phyloP scores from a whole-genome alignment of 2,797 vertebrate genomes.

The Gephyroberyx darwinii region DNA sequence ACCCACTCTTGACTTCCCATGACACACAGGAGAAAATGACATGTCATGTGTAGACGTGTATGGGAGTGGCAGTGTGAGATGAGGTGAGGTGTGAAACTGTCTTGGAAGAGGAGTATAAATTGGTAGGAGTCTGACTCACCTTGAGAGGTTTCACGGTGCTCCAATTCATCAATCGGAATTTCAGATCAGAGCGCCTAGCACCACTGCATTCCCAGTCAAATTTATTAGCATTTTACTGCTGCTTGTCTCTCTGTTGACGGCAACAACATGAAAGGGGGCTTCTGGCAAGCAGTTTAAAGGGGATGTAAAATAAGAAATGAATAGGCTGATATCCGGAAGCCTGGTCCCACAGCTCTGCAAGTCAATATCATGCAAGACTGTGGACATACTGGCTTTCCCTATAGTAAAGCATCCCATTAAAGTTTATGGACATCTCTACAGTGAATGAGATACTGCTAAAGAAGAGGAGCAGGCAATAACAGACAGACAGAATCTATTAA shows the following conservation, averaged over 20 bases:
- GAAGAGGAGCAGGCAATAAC: constrained; percentile 11
- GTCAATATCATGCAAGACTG: constrained; percentile 67
- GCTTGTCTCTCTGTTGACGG: constrained; percentile 66
- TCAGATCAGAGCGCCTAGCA: constrained; percentile 71
- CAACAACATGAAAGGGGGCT: constrained; percentile 71
- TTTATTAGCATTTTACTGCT: constrained; percentile 76
- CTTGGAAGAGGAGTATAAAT: constrained; percentile 60
- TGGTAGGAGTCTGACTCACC: constrained; percentile 72
- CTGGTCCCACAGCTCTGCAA: constrained; percentile 58
- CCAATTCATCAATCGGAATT: constrained; percentile 78
- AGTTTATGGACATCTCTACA: constrained; percentile 52
- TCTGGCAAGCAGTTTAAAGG: constrained; percentile 62
- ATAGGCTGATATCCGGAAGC: constrained; percentile 59
- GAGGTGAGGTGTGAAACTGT: constrained; percentile 56
- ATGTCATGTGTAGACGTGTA: constrained; percentile 51
- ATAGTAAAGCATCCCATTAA: constrained; percentile 49
- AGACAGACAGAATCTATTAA: constrained; percentile 38
- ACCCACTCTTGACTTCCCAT: constrained; percentile 38
- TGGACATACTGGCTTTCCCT: constrained; percentile 39
- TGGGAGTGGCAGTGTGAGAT: constrained; percentile 65
- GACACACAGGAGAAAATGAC: constrained; percentile 61
- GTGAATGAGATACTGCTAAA: constrained; percentile 31
- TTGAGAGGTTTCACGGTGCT: constrained; percentile 65
- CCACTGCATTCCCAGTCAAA: constrained; percentile 65
- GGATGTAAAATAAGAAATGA: constrained; percentile 69